Conservation (phyloP, 2,888 invertebrate species). For the Tethea ocularis region DNA sequence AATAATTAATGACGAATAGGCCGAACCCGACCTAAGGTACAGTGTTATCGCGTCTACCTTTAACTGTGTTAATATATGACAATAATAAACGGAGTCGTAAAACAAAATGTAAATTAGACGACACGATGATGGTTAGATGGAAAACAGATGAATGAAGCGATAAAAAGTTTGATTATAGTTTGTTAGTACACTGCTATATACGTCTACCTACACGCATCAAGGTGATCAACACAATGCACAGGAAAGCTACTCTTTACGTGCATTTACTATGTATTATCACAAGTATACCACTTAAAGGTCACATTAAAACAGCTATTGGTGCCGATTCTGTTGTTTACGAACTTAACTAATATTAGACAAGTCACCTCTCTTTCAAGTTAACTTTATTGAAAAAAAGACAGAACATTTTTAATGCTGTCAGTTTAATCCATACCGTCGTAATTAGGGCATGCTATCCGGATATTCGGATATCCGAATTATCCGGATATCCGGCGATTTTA, state of each 20-base stretch:
- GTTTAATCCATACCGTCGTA: no score
- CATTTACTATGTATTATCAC: background rate
- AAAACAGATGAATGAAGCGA: slow-evolving; percentile 10
- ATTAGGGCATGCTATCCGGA: no score
- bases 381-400: no score
- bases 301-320: background rate
- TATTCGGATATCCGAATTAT: no score
- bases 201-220: background rate
- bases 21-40: background rate
- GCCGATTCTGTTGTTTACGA: no score
- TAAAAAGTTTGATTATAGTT: slow-evolving; percentile 11
- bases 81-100: slow-evolving; percentile 10
- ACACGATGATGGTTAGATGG: slow-evolving; percentile 9
- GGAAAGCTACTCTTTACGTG: background rate
- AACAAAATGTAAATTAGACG: slow-evolving; percentile 10
- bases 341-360: no score
- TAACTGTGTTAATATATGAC: slow-evolving; percentile 3
- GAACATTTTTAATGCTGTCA: no score
- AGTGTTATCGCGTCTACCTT: background rate
- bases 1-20: background rate
- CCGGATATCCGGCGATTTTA: no score
- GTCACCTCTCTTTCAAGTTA: no score
- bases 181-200: background rate
- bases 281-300: background rate
- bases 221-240: slow-evolving; percentile 3